These are phyloP conservation scores for Neoscelio sp. DNA, from an alignment of 2,888 invertebrate species.

Conservation along the genomic window DNA sequence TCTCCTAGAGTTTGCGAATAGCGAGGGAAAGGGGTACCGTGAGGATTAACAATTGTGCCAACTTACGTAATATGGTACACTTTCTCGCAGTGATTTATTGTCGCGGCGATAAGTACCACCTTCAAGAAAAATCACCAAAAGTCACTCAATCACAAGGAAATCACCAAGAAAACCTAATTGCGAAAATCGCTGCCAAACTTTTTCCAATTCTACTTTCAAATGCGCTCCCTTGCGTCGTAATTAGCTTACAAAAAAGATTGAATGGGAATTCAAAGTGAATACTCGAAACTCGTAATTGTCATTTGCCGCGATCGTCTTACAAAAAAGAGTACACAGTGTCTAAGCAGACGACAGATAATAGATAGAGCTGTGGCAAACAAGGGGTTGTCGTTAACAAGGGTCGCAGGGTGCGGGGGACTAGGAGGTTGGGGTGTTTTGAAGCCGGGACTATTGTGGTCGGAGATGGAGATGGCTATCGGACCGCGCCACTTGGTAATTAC, in stretches of 20 bases:
- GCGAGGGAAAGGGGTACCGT: slow-evolving; percentile 17
- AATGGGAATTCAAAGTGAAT: slow-evolving; percentile 18
- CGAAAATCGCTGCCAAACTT: no score
- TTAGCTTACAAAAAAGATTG: slow-evolving; percentile 2
- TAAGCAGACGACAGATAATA: slow-evolving; percentile 64
- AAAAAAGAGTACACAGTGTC: slow-evolving; percentile 48
- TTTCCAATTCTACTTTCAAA: slow-evolving; percentile 22
- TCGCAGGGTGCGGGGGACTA: slow-evolving; percentile 49
- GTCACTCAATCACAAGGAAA: background rate
- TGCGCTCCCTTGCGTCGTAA: no score
- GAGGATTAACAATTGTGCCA: slow-evolving; percentile 57
- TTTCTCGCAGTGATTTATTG: slow-evolving; percentile 39
- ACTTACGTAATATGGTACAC: slow-evolving; percentile 40
- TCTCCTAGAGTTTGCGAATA: slow-evolving; percentile 71
- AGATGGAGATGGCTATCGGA: slow-evolving; percentile 81
- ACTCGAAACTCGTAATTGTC: slow-evolving; percentile 44
- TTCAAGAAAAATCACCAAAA: background rate
- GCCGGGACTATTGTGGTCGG: slow-evolving; percentile 78
- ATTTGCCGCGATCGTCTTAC: slow-evolving; percentile 35
- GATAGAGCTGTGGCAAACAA: slow-evolving; percentile 62
- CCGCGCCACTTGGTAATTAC: slow-evolving; percentile 81
- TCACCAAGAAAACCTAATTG: no score
- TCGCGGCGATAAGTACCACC: slow-evolving; percentile 35
- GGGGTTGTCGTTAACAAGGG: slow-evolving; percentile 66
- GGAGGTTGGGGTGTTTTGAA: slow-evolving; percentile 65